Evolutionary conservation across 2,797 vertebrate species (phyloP), one percentile per base, ranked within the genome.

Genomic region (Diglossa cyanea): DNA sequence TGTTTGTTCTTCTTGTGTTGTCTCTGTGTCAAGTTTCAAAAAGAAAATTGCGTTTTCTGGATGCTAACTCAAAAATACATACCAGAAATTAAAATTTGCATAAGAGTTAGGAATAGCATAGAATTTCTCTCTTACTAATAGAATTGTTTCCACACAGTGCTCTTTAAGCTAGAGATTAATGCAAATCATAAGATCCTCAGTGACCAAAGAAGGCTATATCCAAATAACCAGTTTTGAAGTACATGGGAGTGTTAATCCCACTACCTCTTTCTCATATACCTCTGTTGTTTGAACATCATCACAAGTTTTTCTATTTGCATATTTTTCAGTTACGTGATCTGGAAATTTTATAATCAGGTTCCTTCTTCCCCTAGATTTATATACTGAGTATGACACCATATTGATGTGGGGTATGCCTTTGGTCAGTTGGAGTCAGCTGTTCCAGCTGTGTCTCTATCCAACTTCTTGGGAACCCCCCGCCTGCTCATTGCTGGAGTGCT

Each of bases 151-250:
- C 73, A 76, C 72, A 44, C 16, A 72, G 31, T 92, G 71, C 70
- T 62, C 42, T 73, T 94, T 90, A 89, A 88, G 3, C 44, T 93
- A 76, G 62, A 87, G 90, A 83, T 96, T 94, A 95, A 96, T 96
- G 94, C 93, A 96, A 93, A 95, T 95, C 57, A 68, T 58, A 90
- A 93, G 70, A 77, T 76, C 62, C 44, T 95, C 50, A 33, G 42
- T 89, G 74, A 74, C 66, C 60, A 67, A 94, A 86, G 68, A 39
- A 75, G 31, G 37, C n/a, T 75, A 33, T 88, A 84, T 67, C 83
- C 92, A 76, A 88, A 88, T 93, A 95, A 93, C 82, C 89, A 77
- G 24, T 88, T 91, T 68, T 94, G 65, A 91, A 93, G 48, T 67
- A 21, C 65, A n/a, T 61, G 68, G 37, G 62, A 94, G 50, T 58